Evolutionary conservation across 2,113 vertebrate species (phyloP).

Genomic region (Paramisgurnus dabryanus): DNA sequence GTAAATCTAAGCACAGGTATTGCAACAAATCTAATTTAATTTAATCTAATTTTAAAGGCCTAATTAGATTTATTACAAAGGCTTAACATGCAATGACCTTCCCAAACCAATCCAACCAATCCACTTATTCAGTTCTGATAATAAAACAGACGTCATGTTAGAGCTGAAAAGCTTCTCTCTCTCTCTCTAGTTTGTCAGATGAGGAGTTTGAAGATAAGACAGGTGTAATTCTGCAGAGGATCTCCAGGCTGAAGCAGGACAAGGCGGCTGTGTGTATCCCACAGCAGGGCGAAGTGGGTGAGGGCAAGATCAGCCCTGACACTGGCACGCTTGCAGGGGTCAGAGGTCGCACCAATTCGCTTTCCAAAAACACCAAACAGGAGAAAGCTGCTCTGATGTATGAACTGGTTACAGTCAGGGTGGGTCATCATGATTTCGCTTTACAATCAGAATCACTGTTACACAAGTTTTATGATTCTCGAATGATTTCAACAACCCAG

Average conservation of each 20-base stretch:
- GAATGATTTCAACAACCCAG: too few relatives aligned
- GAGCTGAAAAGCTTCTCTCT: conserved; percentile 14
- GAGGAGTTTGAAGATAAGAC: conserved; percentile 64
- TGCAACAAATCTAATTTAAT: neutral
- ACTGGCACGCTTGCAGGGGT: conserved; percentile 60
- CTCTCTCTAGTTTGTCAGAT: conserved; percentile 47
- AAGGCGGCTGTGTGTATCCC: conserved; percentile 75
- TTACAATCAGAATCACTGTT: neutral
- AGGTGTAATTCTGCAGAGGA: conserved; percentile 67
- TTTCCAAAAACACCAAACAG: conserved; percentile 61
- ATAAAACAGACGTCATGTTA: conserved; percentile 10
- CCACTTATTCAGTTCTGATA: conserved; percentile 16
- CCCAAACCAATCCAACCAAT: conserved; percentile 19
- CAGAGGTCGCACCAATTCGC: conserved; percentile 54
- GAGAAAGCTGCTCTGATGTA: conserved; percentile 78
- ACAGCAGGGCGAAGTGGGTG: conserved; percentile 47
- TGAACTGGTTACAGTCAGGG: conserved; percentile 80
- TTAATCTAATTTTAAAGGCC: neutral
- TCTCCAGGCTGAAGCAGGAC: conserved; percentile 71
- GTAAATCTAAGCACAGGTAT: neutral
- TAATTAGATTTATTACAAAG: conserved; percentile 14
- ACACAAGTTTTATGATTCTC: too few relatives aligned
- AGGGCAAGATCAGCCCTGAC: conserved; percentile 61
- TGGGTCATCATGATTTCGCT: conserved; percentile 57
- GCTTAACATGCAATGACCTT: conserved; percentile 17